phyloP scores from a whole-genome alignment of 2,888 invertebrate genomes.

The Dasysyrphus tricinctus region DNA sequence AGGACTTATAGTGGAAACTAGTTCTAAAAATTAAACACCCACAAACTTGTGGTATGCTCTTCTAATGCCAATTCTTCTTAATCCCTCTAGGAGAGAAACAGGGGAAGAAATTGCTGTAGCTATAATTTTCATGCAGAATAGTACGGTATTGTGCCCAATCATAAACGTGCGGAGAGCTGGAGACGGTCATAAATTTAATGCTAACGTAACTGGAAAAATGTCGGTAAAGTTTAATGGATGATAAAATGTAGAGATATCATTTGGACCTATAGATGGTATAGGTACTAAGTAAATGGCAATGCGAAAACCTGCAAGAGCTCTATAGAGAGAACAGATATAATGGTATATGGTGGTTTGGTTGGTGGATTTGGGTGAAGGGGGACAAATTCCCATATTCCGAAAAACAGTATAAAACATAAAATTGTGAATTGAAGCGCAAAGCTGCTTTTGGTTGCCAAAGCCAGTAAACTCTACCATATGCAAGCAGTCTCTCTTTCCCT shows the following conservation, averaged over 20 bases:
- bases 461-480: conserved; percentile 63
- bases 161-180: conserved; percentile 56
- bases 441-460: conserved; percentile 70
- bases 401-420: conserved; percentile 36
- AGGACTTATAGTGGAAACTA: neutral
- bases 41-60: neutral
- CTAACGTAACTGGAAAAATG: conserved; percentile 74
- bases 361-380: conserved; percentile 23
- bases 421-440: conserved; percentile 75
- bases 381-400: conserved; percentile 34
- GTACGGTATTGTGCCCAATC: conserved; percentile 61
- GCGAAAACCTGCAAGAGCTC: conserved; percentile 26
- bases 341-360: neutral
- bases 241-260: conserved; percentile 71
- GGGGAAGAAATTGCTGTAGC: neutral
- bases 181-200: conserved; percentile 72
- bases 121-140: conserved; percentile 45
- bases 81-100: neutral
- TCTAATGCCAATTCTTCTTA: conserved; percentile 11
- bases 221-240: conserved; percentile 74
- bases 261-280: conserved; percentile 45
- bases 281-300: conserved; percentile 28
- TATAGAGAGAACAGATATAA: conserved; percentile 51
- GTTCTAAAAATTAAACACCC: neutral
- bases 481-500: conserved; percentile 42